Conservation (phyloP, 1,140 invertebrate genomes). For the Copidosoma floridanum region DNA sequence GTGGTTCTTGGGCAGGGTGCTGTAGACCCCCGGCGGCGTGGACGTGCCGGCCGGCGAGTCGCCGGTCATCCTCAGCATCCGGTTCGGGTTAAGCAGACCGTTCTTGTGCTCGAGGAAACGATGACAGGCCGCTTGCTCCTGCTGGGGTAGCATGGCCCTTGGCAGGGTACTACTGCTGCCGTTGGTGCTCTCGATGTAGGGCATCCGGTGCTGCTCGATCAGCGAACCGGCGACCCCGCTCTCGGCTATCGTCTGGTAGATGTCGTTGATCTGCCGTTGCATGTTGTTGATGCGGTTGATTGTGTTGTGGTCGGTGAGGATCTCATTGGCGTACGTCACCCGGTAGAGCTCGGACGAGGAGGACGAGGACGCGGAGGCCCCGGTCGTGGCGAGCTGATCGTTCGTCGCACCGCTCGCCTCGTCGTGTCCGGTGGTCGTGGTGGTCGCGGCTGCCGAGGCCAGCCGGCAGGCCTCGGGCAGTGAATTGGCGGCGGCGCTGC, state of each 20-base stretch:
- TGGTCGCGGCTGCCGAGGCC: constrained; percentile 61
- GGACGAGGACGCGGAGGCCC: constrained; percentile 9
- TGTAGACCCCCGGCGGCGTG: constrained; percentile 30
- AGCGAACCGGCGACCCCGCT: constrained; percentile 19
- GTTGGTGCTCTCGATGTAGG: constrained; percentile 23
- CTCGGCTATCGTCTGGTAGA: constrained; percentile 53
- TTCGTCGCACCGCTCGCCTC: constrained; percentile 27
- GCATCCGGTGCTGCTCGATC: constrained; percentile 13
- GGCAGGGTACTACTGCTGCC: constrained; percentile 34
- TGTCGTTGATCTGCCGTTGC: constrained; percentile 51
- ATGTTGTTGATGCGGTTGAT: constrained; percentile 51
- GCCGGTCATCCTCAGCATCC: constrained; percentile 40
- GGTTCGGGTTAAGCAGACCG: constrained; percentile 13
- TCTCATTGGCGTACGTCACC: constrained; percentile 18
- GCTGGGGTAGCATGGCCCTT: constrained; percentile 40
- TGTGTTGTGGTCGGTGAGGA: constrained; percentile 37
- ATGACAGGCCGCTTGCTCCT: constrained; percentile 16
- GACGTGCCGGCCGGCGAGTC: constrained; percentile 30
- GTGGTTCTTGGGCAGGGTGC: constrained; percentile 33
- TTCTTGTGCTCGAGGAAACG: not conserved
- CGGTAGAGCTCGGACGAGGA: constrained; percentile 14
- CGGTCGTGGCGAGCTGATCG: too few relatives aligned
- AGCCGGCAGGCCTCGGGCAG: constrained; percentile 31
- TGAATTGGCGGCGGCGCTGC: constrained; percentile 49
- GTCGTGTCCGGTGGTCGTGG: constrained; percentile 28